Evolutionary conservation across 2,797 vertebrate genomes (phyloP), one percentile per base, ranked within the genome.

Genomic region (Hapalemur alaotrensis): DNA sequence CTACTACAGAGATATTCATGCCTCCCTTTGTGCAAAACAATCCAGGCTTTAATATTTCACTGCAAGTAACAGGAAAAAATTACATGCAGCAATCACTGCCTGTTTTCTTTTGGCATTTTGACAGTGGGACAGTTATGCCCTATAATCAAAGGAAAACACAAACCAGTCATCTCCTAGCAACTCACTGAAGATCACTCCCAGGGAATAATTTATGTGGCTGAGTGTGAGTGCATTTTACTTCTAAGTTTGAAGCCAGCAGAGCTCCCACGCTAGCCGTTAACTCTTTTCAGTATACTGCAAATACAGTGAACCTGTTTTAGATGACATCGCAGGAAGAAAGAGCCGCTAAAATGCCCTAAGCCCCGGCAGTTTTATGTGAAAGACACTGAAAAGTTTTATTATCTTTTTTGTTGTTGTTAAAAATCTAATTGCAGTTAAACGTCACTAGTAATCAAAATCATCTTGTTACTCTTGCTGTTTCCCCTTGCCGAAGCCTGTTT

Each of bases 71-170:
- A 78, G 89, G 41, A 85, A 93, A 78, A 87, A 80, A 87, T 41
- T 61, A 80, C 50, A 70, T 84, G 86, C 94, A 57, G 89, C 65
- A 65, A 81, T 95, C 70, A 73, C 73, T 91, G 95, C 72, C 50
- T 65, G 61, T 86, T 25, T 94, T 30, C 69, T 80, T 72, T 90
- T 96, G 96, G 89, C 94, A 95, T 90, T 87, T 93, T 96, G 94
- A 97, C 95, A 96, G 69, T 52, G 12, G 89, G 41, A 57, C 1
- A 5, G 94, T 96, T 96, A 90, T 96, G 93, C 95, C 93, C 91
- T 93, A 4, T 96, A 97, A 97, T 96, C 97, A 98, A 97, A 97
- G 70, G 89, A 95, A 96, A 98, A 95, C 87, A 92, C 82, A 93
- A 94, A 96, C 80, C 1, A 11, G 65, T 67, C 87, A 93, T 96